Evolutionary conservation across 1,140 invertebrate species (phyloP), one percentile per base, ranked within the genome.

Genomic region (Heliconius himera): DNA sequence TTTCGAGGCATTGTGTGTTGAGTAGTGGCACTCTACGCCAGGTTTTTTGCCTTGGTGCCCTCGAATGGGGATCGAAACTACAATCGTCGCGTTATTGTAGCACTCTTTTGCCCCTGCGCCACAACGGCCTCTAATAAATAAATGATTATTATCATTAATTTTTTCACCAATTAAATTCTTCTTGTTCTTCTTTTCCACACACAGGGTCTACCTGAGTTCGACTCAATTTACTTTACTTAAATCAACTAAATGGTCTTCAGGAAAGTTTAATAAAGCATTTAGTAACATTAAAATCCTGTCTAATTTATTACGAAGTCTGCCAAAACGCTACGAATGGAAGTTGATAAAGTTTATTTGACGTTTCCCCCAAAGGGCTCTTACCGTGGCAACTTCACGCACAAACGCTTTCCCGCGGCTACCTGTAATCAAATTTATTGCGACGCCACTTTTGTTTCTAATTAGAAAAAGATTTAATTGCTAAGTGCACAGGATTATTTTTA

Each of bases 291-390:
- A 66, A 66, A 66, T 36, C 38, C 38, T 71, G n/a, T 78, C 71
- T 78, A 73, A 74, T 84, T 77, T 73, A 75, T 84, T 72, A 73
- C 66, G 36, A 83, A 73, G 49, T 87, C 84, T 83, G 82, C 70
- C 77, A 80, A 80, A 36, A 79, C 78, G 83, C 83, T 84, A 84
- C 80, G 76, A 85, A 76, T 79, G 84, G 83, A 85, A 87, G 83
- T 87, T 85, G 84, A 83, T 82, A 85, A 88, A 88, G 87, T 88
- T 88, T 87, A 88, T 88, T 85, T 87, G 87, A 85, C 85, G 85
- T 85, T 76, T 86, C 82, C 87, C 87, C 79, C 79, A 81, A 86
- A 84, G 82, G 87, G 83, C 81, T 76, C 85, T 85, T 78, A 74
- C 77, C 49, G 83, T 29, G 11, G 60, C 60, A 66, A 66, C 74